Evolutionary conservation across 2,888 invertebrate genomes (phyloP).

Genomic region (Drosophila percnosoma): DNA sequence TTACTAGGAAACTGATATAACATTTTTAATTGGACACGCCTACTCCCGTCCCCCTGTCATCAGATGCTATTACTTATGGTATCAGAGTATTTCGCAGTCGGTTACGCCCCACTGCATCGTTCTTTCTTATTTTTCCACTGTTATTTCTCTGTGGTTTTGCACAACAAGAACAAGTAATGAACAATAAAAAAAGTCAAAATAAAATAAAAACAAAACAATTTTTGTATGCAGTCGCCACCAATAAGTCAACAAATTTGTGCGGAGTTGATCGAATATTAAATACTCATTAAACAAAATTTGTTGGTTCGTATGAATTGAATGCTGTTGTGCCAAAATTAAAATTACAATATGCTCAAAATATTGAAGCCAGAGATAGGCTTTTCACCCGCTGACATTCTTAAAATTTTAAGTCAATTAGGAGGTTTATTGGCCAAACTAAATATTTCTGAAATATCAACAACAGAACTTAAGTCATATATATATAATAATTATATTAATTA

Average conservation of each 20-base stretch:
- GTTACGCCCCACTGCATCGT: neutral
- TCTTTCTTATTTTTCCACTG: conserved; percentile 1
- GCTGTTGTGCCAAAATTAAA: neutral
- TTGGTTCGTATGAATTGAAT: neutral
- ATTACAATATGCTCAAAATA: neutral
- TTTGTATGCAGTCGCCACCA: conserved; percentile 51
- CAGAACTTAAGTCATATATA: neutral
- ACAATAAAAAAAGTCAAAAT: conserved; percentile 14
- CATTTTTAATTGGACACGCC: too few species aligned
- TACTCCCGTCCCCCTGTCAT: too few species aligned
- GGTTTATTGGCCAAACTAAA: neutral
- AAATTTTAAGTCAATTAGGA: neutral
- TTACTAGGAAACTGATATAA: too few species aligned
- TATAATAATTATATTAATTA: neutral
- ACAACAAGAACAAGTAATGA: conserved; percentile 39
- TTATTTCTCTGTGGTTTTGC: conserved; percentile 46
- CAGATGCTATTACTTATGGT: too few species aligned
- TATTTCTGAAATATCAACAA: neutral
- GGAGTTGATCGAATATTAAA: conserved; percentile 17
- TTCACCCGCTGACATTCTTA: neutral
- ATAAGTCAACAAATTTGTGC: conserved; percentile 57
- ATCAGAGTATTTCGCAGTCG: neutral
- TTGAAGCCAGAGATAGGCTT: neutral
- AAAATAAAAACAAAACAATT: conserved; percentile 34
- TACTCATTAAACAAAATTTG: conserved; percentile 15